Conservation (phyloP, 2,113 vertebrate genomes). For the Dermatemys mawii region DNA sequence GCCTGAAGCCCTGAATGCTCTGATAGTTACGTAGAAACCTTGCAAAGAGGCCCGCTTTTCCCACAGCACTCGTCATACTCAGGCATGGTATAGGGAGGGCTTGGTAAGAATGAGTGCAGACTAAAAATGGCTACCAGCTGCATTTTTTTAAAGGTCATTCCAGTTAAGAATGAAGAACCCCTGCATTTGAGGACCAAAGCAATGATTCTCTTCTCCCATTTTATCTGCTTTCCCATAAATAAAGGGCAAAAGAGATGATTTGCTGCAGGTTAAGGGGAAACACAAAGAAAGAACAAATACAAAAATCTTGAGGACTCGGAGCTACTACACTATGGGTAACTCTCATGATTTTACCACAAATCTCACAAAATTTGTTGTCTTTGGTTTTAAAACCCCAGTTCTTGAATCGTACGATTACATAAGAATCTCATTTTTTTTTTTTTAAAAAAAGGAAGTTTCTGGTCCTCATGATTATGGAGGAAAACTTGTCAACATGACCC, state of each 20-base stretch:
- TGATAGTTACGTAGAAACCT: conserved; percentile 50
- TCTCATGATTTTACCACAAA: neutral
- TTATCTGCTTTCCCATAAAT: neutral
- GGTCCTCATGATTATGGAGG: neutral
- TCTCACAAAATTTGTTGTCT: neutral
- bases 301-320: neutral
- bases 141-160: conserved; percentile 40
- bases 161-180: conserved; percentile 22
- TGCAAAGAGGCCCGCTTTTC: conserved; percentile 63
- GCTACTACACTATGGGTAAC: neutral
- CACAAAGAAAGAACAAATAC: neutral
- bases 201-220: conserved; percentile 11
- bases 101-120: neutral
- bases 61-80: neutral
- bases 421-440: neutral
- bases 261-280: conserved; percentile 16
- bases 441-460: neutral
- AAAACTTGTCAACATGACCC: conserved; percentile 57
- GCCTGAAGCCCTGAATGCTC: conserved; percentile 73
- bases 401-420: neutral
- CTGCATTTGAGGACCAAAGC: conserved; percentile 1
- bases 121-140: conserved; percentile 12
- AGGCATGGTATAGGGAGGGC: conserved; percentile 23
- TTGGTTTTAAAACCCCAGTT: neutral
- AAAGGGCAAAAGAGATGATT: conserved; percentile 40